Evolutionary conservation across 1,140 invertebrate genomes (phyloP).

Genomic region (Adoxophyes honmai): DNA sequence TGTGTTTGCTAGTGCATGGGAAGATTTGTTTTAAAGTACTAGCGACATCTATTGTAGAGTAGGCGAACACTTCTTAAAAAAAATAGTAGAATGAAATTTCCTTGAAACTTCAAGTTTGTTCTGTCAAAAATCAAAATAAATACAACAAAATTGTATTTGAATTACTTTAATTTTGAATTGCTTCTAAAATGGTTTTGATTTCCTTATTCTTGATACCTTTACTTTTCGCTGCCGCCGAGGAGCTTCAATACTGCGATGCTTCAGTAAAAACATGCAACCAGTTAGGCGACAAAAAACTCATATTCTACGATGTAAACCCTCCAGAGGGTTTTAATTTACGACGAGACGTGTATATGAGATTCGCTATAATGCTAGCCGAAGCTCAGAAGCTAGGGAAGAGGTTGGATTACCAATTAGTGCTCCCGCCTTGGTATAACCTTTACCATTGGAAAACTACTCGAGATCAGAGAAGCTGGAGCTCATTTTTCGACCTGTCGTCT

Average conservation of each 20-base stretch:
- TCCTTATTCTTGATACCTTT: neutral
- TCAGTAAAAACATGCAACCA: slow-evolving; percentile 22
- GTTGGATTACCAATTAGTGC: slow-evolving; percentile 80
- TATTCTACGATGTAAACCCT: slow-evolving; percentile 96
- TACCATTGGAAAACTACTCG: slow-evolving; percentile 91
- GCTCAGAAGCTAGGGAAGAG: slow-evolving; percentile 76
- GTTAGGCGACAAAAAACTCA: slow-evolving; percentile 20
- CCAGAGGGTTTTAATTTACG: slow-evolving; percentile 98
- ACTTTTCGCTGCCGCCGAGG: slow-evolving; percentile 18
- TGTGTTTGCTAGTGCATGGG: too few relatives aligned
- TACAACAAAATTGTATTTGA: too few relatives aligned
- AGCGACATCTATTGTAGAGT: too few relatives aligned
- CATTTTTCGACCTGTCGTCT: slow-evolving; percentile 92
- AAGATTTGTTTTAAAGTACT: too few relatives aligned
- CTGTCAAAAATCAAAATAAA: too few relatives aligned
- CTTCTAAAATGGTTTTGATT: neutral
- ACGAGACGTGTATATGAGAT: slow-evolving; percentile 95
- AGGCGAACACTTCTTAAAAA: too few relatives aligned
- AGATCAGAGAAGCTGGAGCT: slow-evolving; percentile 83
- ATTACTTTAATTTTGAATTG: too few relatives aligned
- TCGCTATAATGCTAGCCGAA: slow-evolving; percentile 88
- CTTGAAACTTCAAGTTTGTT: too few relatives aligned
- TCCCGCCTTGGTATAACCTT: slow-evolving; percentile 94
- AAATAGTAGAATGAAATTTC: too few relatives aligned
- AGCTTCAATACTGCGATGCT: slow-evolving; percentile 33